phyloP scores from a whole-genome alignment of 2,888 invertebrate species.

The Gerosis bhagava region DNA sequence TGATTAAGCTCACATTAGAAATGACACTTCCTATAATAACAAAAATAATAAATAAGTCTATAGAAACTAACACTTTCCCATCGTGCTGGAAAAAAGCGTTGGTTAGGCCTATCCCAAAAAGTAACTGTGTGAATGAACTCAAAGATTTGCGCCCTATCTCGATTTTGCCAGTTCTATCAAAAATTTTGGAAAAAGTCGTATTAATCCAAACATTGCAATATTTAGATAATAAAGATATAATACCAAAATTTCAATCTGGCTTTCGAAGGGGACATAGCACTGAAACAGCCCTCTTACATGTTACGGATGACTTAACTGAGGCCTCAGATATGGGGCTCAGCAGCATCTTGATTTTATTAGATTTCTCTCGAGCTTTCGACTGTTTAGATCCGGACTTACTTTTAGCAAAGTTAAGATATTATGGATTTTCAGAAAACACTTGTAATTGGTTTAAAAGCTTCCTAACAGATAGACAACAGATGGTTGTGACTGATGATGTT shows the following conservation, averaged over 20 bases:
- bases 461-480: constrained; percentile 15
- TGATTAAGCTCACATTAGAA: constrained; percentile 28
- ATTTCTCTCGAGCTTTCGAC: constrained; percentile 26
- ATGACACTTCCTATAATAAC: constrained; percentile 26
- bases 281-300: constrained; percentile 23
- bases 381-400: constrained; percentile 17
- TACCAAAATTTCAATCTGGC: constrained; percentile 25
- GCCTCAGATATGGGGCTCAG: constrained; percentile 20
- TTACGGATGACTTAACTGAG: constrained; percentile 24
- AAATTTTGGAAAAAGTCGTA: constrained; percentile 26
- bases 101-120: constrained; percentile 27
- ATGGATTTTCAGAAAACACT: constrained; percentile 16
- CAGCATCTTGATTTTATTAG: constrained; percentile 18
- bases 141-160: constrained; percentile 38
- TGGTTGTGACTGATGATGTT: constrained; percentile 1
- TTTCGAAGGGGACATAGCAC: constrained; percentile 26
- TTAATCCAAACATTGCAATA: constrained; percentile 14
- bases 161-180: constrained; percentile 22
- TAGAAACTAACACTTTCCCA: constrained; percentile 28
- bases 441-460: constrained; percentile 26
- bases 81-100: constrained; percentile 36
- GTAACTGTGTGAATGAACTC: constrained; percentile 11
- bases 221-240: constrained; percentile 18
- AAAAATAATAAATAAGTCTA: constrained; percentile 25
- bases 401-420: constrained; percentile 11